phyloP scores from a whole-genome alignment of 2,797 vertebrate species.

The Nannoperca australis region DNA sequence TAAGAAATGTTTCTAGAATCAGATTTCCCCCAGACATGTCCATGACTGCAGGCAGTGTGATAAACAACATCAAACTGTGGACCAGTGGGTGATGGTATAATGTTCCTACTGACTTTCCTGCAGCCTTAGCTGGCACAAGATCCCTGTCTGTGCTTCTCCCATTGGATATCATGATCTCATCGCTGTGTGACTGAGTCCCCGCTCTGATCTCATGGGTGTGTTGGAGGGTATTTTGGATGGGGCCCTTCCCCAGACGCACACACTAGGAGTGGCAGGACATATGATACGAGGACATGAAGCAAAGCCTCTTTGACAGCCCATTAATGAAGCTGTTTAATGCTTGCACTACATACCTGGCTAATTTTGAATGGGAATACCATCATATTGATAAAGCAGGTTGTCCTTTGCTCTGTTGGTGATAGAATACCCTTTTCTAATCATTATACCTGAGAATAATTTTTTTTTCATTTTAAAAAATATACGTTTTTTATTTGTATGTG shows the following conservation, averaged over 20 bases:
- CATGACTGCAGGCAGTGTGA: constrained; percentile 58
- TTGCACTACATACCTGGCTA: constrained; percentile 41
- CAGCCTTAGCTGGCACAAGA: constrained; percentile 58
- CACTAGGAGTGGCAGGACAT: constrained; percentile 71
- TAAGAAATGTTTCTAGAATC: constrained; percentile 67
- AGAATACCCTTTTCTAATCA: constrained; percentile 5
- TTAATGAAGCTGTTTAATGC: constrained; percentile 72
- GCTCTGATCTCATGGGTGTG: constrained; percentile 79
- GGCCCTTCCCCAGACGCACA: constrained; percentile 65
- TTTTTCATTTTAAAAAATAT: background rate
- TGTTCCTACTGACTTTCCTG: constrained; percentile 71
- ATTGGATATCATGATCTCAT: constrained; percentile 83
- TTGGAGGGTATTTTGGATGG: constrained; percentile 78
- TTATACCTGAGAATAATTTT: background rate
- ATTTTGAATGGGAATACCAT: constrained; percentile 39
- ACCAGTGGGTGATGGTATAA: constrained; percentile 65
- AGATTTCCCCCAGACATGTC: constrained; percentile 51
- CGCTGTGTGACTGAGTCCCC: constrained; percentile 76
- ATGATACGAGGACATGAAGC: constrained; percentile 65
- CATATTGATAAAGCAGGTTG: constrained; percentile 30
- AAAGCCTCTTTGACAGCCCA: constrained; percentile 58
- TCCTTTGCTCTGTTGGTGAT: constrained; percentile 9
- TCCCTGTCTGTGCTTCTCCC: constrained; percentile 58
- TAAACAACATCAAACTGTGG: constrained; percentile 73
- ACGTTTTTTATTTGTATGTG: background rate